Percentiles rank a stretch among this genome's conserved stretches.
Conservation (phyloP, 1,140 invertebrate species). For the Caenorhabditis latens region DNA sequence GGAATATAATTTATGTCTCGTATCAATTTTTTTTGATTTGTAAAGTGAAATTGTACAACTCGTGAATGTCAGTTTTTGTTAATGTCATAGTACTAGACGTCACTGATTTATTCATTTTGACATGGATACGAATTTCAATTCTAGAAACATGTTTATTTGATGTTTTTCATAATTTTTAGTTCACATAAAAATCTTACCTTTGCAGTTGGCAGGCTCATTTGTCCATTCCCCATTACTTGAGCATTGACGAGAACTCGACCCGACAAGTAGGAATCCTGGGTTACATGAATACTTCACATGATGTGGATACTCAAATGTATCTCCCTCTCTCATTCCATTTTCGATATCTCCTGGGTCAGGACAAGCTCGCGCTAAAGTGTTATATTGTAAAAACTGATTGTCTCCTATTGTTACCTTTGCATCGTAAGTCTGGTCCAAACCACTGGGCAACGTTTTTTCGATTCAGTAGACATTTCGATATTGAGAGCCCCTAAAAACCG, state of each 20-base stretch:
- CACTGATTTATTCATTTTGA: no score
- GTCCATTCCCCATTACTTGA: constrained; percentile 78
- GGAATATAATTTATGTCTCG: constrained; percentile 51
- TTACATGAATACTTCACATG: constrained; percentile 79
- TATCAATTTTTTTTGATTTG: neutral
- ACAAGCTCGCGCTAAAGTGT: constrained; percentile 84
- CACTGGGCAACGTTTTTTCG: constrained; percentile 85
- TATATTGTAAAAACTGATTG: constrained; percentile 74
- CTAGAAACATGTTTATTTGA: neutral
- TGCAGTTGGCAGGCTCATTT: constrained; percentile 77
- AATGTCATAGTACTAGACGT: no score
- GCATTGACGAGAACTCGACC: constrained; percentile 77
- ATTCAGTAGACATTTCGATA: constrained; percentile 90
- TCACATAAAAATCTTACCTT: constrained; percentile 69
- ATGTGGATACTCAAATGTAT: constrained; percentile 91
- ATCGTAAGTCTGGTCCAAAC: constrained; percentile 94
- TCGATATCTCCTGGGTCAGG: constrained; percentile 88
- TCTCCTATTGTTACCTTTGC: constrained; percentile 83
- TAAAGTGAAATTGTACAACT: neutral
- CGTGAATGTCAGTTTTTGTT: no score
- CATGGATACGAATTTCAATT: no score
- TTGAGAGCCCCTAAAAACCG: constrained; percentile 79
- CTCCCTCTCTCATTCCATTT: constrained; percentile 90
- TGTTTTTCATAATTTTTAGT: neutral
- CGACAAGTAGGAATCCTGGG: constrained; percentile 78